Percentiles rank a stretch among this genome's conserved stretches.
phyloP scores from a whole-genome alignment of 2,888 invertebrate genomes.

The Acrobasis consociella region DNA sequence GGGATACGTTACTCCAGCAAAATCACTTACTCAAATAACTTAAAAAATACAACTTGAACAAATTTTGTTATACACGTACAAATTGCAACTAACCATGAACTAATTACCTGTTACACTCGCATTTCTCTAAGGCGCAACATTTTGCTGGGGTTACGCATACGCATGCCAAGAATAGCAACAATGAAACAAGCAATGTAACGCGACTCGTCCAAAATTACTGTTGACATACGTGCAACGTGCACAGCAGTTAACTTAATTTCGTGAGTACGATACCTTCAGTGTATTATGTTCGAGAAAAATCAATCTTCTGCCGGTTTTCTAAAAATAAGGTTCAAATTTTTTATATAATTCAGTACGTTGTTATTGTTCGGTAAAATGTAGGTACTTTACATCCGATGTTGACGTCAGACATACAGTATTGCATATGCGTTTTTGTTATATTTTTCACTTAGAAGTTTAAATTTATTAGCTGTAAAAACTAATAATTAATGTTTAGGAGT shows the following conservation, averaged over 20 bases:
- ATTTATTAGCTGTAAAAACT: slow-evolving; percentile 63
- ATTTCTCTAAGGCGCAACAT: too few species aligned
- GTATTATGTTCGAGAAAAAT: slow-evolving; percentile 45
- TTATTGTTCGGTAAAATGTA: slow-evolving; percentile 64
- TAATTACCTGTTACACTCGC: too few species aligned
- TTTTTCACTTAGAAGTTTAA: slow-evolving; percentile 65
- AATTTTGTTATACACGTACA: too few species aligned
- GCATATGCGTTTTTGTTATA: slow-evolving; percentile 57
- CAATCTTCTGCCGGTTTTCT: slow-evolving; percentile 54
- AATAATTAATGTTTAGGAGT: slow-evolving; percentile 60
- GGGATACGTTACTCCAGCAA: too few species aligned
- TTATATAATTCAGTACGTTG: slow-evolving; percentile 66
- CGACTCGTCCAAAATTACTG: too few species aligned
- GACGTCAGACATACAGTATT: slow-evolving; percentile 61
- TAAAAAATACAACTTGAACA: too few species aligned
- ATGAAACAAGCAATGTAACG: too few species aligned
- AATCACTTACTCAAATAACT: too few species aligned
- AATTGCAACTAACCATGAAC: too few species aligned
- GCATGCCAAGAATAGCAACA: too few species aligned
- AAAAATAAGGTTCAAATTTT: slow-evolving; percentile 59
- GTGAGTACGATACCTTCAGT: slow-evolving; percentile 46
- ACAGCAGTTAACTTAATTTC: slow-evolving; percentile 44
- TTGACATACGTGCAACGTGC: slow-evolving; percentile 6
- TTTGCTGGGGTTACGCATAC: too few species aligned
- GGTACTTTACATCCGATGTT: slow-evolving; percentile 56